phyloP scores from a whole-genome alignment of 2,888 invertebrate genomes.

The Diadromus collaris region DNA sequence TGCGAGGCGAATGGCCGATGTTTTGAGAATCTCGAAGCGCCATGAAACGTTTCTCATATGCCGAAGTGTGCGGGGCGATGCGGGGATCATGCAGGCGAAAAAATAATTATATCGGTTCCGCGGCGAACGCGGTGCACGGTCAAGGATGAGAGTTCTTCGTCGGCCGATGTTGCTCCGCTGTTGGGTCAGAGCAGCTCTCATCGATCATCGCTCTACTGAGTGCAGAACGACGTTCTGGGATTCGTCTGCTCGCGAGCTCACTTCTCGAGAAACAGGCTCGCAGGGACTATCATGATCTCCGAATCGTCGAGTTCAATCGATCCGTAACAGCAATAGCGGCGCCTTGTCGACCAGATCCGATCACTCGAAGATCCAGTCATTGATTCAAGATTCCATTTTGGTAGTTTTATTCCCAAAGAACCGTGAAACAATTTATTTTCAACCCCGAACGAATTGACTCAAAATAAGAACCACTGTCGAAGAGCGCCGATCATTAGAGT shows the following conservation, averaged over 20 bases:
- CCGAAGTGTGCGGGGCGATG: constrained; percentile 20
- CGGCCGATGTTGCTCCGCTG: constrained; percentile 72
- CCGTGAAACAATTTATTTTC: not conserved
- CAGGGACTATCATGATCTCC: constrained; percentile 64
- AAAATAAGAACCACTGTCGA: constrained; percentile 69
- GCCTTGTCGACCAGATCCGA: not conserved
- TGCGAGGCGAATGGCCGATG: constrained; percentile 19
- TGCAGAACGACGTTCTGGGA: constrained; percentile 73
- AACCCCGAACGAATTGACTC: not conserved
- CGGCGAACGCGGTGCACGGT: constrained; percentile 66
- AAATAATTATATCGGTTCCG: constrained; percentile 79
- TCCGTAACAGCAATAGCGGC: constrained; percentile 28
- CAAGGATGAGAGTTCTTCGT: constrained; percentile 57
- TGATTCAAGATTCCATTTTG: not conserved
- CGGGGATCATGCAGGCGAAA: constrained; percentile 49
- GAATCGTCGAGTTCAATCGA: constrained; percentile 34
- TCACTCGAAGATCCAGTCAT: not conserved
- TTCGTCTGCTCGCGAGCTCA: constrained; percentile 66
- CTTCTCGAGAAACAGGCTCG: constrained; percentile 50
- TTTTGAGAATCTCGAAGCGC: constrained; percentile 47
- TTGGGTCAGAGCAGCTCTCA: constrained; percentile 78
- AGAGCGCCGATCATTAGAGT: constrained; percentile 71
- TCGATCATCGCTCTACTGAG: constrained; percentile 77
- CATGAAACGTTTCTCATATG: constrained; percentile 32
- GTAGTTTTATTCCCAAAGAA: not conserved